These are phyloP conservation scores for Allolobophora icterica DNA, from an alignment of 2,888 invertebrate genomes.

Conservation along the genomic window DNA sequence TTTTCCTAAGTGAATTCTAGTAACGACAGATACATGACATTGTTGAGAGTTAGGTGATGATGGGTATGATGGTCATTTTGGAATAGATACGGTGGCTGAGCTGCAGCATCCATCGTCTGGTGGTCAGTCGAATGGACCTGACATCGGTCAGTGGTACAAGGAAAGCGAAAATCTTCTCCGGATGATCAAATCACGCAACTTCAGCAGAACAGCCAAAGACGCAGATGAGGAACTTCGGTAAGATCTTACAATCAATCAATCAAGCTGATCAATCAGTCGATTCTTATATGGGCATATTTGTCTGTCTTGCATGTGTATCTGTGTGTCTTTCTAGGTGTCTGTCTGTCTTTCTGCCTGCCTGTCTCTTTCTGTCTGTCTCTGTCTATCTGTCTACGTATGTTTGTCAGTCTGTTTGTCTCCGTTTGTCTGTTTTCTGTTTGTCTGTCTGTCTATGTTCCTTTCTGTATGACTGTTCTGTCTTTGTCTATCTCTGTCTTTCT, in stretches of 20 bases:
- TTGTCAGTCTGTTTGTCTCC: no score
- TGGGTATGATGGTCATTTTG: neutral
- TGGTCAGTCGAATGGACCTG: neutral
- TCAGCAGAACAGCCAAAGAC: neutral
- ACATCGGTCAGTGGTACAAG: neutral
- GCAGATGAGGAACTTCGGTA: constrained; percentile 30
- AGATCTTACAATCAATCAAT: neutral
- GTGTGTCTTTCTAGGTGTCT: no score
- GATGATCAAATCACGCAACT: neutral
- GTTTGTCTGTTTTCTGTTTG: no score
- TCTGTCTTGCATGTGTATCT: no score
- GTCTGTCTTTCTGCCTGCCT: no score
- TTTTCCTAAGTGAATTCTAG: no score
- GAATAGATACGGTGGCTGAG: constrained; percentile 7
- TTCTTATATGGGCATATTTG: no score
- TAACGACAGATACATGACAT: neutral
- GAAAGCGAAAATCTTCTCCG: constrained; percentile 9
- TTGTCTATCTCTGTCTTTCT: no score
- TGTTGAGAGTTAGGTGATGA: neutral
- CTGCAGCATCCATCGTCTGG: neutral
- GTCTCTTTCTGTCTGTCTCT: no score
- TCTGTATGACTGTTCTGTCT: no score
- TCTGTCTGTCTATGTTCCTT: no score
- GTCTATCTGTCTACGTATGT: no score
- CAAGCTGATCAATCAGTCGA: neutral